These are phyloP conservation scores for Bubo scandiacus DNA, from an alignment of 2,113 vertebrate species.

Conservation along the genomic window DNA sequence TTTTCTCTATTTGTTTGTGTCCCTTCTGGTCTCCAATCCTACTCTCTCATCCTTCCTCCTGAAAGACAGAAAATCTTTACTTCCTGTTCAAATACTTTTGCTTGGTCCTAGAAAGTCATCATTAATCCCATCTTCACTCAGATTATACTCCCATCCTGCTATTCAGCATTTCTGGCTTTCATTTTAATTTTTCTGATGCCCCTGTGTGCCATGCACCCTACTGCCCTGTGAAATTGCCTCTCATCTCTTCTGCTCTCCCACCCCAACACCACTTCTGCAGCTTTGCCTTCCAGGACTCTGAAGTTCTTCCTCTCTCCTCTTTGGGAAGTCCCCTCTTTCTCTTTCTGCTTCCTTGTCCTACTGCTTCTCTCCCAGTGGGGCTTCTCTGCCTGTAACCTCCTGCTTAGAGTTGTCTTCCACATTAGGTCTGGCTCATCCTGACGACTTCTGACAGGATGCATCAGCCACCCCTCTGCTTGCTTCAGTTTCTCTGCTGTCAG, in stretches of 20 bases:
- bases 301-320: not conserved
- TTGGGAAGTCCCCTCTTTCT: not conserved
- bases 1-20: not conserved
- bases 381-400: not conserved
- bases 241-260: not conserved
- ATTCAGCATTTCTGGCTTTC: not conserved
- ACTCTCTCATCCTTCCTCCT: not conserved
- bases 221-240: fast-evolving
- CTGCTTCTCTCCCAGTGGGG: not conserved
- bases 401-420: not conserved
- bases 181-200: not conserved
- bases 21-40: not conserved
- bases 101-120: not conserved
- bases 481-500: not conserved
- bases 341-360: not conserved
- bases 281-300: not conserved
- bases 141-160: not conserved
- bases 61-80: not conserved
- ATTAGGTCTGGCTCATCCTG: not conserved
- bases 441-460: fast-evolving
- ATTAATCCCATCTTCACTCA: not conserved
- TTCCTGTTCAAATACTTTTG: not conserved
- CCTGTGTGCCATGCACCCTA: not conserved
- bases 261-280: not conserved
- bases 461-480: not conserved